phyloP scores from a whole-genome alignment of 2,888 invertebrate species.

The Agrochola macilenta region DNA sequence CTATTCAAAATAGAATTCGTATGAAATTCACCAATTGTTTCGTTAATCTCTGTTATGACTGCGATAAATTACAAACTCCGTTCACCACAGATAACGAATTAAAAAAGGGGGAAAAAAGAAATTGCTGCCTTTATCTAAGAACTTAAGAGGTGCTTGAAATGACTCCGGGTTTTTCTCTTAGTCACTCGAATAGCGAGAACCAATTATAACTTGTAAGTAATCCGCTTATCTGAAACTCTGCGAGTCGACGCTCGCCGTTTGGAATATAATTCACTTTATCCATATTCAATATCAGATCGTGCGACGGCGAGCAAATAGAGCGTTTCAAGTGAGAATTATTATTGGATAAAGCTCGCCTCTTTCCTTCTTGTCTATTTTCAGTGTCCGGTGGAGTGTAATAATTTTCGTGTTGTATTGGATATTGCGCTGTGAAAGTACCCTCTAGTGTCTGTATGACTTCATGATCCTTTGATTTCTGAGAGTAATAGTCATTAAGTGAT shows the following conservation, averaged over 20 bases:
- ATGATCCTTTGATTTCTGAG: constrained; percentile 35
- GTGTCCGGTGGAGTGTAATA: constrained; percentile 82
- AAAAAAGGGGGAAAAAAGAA: constrained; percentile 67
- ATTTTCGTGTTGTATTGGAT: constrained; percentile 85
- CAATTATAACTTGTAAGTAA: constrained; percentile 90
- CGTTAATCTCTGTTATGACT: constrained; percentile 50
- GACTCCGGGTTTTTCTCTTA: constrained; percentile 82
- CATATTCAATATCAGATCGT: constrained; percentile 90
- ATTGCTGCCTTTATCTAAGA: constrained; percentile 77
- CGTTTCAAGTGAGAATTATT: constrained; percentile 89
- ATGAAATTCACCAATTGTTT: constrained; percentile 45
- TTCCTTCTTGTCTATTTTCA: constrained; percentile 86
- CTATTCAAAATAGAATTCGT: constrained; percentile 4
- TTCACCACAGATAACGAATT: constrained; percentile 57
- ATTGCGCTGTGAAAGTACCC: constrained; percentile 76
- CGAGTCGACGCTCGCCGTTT: constrained; percentile 86
- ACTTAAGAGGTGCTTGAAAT: constrained; percentile 78
- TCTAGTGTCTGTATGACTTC: constrained; percentile 64
- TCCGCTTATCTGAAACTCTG: constrained; percentile 86
- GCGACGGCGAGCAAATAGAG: constrained; percentile 88
- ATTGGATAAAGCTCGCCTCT: constrained; percentile 88
- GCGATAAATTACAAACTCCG: constrained; percentile 54
- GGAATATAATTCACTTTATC: constrained; percentile 89
- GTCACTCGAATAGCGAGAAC: constrained; percentile 86
- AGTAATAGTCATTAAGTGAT: constrained; percentile 17